These are phyloP conservation scores for Tachypleus tridentatus DNA, from an alignment of 1,140 invertebrate genomes.

Conservation along the genomic window DNA sequence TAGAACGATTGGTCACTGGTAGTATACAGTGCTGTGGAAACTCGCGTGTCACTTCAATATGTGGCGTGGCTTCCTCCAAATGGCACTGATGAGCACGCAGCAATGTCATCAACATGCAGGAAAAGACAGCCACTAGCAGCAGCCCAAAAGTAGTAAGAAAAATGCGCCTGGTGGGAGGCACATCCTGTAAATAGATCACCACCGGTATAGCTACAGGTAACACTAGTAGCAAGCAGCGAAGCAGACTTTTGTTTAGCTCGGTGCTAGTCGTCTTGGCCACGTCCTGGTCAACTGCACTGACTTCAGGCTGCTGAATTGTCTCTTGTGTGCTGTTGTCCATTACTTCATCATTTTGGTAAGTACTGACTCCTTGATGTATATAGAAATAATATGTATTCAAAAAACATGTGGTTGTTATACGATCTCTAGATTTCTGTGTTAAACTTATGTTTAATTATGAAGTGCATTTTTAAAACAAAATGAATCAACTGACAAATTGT, in stretches of 20 bases:
- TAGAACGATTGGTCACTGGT: neutral
- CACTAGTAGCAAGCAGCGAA: neutral
- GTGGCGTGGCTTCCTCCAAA: neutral
- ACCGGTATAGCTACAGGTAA: constrained; percentile 1
- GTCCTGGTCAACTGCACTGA: too few species aligned
- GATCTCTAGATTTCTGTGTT: too few species aligned
- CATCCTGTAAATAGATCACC: neutral
- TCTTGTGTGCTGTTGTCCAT: too few species aligned
- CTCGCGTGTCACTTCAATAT: neutral
- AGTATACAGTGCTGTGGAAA: neutral
- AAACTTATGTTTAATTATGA: too few species aligned
- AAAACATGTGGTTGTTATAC: too few species aligned
- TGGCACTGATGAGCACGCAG: neutral
- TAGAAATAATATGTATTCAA: too few species aligned
- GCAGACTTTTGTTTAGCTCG: neutral
- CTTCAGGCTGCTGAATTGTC: too few species aligned
- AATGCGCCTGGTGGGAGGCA: neutral
- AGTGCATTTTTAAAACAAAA: too few species aligned
- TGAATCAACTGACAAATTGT: too few species aligned
- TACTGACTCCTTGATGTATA: too few species aligned
- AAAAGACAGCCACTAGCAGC: neutral
- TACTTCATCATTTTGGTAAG: too few species aligned
- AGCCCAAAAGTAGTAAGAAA: neutral
- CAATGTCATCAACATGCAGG: constrained; percentile 1
- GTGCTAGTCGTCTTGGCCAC: too few species aligned